Percentiles rank a stretch among this genome's conserved stretches.
Evolutionary conservation across 2,888 invertebrate species (phyloP).

Genomic region (Flabesymbios commensalis): DNA sequence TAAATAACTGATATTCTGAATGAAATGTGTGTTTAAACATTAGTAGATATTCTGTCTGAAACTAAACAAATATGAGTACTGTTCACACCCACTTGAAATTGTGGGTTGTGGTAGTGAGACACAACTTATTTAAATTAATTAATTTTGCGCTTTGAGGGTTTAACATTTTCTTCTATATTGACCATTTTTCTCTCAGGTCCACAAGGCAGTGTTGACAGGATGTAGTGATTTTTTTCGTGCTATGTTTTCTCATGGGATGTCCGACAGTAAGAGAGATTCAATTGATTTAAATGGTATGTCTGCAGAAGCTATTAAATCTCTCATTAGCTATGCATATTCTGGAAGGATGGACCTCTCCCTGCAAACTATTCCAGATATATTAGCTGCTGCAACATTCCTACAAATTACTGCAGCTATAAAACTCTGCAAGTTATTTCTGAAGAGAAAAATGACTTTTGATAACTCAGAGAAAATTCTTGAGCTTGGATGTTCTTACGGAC

Average conservation of each 20-base stretch:
- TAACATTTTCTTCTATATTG: neutral
- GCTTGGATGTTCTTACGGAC: slow-evolving; percentile 18
- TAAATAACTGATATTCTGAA: too few relatives aligned
- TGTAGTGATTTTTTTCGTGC: slow-evolving; percentile 31
- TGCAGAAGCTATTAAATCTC: slow-evolving; percentile 7
- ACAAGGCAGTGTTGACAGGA: slow-evolving; percentile 20
- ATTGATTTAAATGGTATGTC: slow-evolving; percentile 12
- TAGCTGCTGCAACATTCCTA: slow-evolving; percentile 24
- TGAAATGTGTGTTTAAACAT: too few relatives aligned
- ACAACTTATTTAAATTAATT: neutral
- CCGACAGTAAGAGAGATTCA: slow-evolving; percentile 7
- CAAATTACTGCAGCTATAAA: slow-evolving; percentile 25
- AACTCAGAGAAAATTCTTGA: slow-evolving; percentile 16
- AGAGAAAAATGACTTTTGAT: slow-evolving; percentile 24
- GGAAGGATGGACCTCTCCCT: slow-evolving; percentile 16
- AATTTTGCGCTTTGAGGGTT: neutral
- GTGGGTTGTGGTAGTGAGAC: too few relatives aligned
- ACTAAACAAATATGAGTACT: too few relatives aligned
- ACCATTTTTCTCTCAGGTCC: slow-evolving; percentile 14
- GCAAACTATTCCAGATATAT: slow-evolving; percentile 8
- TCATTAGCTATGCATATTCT: slow-evolving; percentile 26
- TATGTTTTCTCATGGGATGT: slow-evolving; percentile 27
- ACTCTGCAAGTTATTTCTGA: slow-evolving; percentile 12
- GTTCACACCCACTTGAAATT: too few relatives aligned
- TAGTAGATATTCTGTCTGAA: too few relatives aligned